Evolutionary conservation across 2,113 vertebrate species (phyloP).

Genomic region (Brachyhypopomus gauderio): DNA sequence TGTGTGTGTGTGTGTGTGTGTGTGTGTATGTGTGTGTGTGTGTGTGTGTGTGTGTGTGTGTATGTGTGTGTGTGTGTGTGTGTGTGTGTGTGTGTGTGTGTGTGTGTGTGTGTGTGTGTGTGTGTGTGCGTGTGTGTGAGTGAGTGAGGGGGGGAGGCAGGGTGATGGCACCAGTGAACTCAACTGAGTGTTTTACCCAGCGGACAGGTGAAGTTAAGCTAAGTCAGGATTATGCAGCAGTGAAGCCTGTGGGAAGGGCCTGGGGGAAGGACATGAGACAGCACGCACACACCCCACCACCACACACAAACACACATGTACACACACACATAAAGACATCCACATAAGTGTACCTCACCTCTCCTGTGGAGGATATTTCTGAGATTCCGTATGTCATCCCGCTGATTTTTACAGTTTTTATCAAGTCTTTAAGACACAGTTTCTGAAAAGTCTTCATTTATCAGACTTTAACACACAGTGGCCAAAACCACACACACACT

Average conservation of each 20-base stretch:
- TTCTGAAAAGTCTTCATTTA: too few relatives aligned
- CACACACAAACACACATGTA: background rate
- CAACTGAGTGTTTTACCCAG: too few relatives aligned
- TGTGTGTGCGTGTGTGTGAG: background rate
- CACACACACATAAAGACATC: background rate
- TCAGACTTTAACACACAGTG: too few relatives aligned
- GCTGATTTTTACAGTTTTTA: conserved; percentile 42
- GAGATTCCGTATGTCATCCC: conserved; percentile 27
- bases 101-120: background rate
- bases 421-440: too few relatives aligned
- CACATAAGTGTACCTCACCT: background rate
- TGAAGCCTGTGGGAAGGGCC: background rate
- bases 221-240: conserved; percentile 18
- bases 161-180: background rate
- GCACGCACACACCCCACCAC: background rate
- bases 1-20: background rate
- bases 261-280: conserved; percentile 29
- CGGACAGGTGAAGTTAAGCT: background rate
- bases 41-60: too few relatives aligned
- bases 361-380: conserved; percentile 17
- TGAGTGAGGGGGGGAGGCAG: background rate
- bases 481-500: too few relatives aligned
- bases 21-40: background rate
- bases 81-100: background rate
- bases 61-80: background rate